Evolutionary conservation across 2,113 vertebrate species (phyloP).

Genomic region (Mormoops blainvillei): DNA sequence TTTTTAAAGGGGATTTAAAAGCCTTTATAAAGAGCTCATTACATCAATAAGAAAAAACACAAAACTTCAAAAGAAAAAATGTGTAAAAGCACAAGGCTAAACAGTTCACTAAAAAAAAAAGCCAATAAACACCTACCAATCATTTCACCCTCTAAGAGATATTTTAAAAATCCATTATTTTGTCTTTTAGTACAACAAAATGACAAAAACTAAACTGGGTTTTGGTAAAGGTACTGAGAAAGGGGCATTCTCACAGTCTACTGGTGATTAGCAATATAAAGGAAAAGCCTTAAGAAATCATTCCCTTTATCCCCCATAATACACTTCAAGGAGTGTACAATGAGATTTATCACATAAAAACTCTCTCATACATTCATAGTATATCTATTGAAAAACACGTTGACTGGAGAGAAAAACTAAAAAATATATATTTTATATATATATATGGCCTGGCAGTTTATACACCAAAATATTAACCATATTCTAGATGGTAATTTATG

Average conservation of each 20-base stretch:
- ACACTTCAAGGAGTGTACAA: not conserved
- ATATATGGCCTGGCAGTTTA: not conserved
- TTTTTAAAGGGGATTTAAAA: not conserved
- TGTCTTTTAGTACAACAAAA: not conserved
- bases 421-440: not conserved
- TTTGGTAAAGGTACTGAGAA: not conserved
- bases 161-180: not conserved
- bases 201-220: not conserved
- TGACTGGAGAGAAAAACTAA: not conserved
- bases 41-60: not conserved
- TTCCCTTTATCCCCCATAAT: not conserved
- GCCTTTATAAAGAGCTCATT: not conserved
- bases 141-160: not conserved
- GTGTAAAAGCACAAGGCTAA: not conserved
- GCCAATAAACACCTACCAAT: not conserved
- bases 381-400: not conserved
- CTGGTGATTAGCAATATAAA: not conserved
- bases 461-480: not conserved
- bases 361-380: not conserved
- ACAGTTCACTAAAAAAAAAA: not conserved
- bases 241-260: not conserved
- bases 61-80: conserved; percentile 1
- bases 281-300: not conserved
- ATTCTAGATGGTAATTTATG: not conserved
- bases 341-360: not conserved